phyloP scores from a whole-genome alignment of 2,888 invertebrate genomes.

The Amblyjoppa fuscipennis region DNA sequence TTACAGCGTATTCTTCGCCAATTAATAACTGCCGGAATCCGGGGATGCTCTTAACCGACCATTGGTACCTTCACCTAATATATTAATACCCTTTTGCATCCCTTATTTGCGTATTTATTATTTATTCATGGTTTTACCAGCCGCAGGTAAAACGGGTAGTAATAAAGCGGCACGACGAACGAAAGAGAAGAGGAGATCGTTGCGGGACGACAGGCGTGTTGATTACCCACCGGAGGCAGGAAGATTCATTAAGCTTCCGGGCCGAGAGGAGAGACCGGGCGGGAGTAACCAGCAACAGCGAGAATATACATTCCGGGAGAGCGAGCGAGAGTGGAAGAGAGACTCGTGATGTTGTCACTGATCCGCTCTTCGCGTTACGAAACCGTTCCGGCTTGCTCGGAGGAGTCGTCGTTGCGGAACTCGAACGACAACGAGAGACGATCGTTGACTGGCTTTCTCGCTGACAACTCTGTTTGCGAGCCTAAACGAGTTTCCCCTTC shows the following conservation, averaged over 20 bases:
- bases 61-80: no score
- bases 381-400: slow-evolving; percentile 4
- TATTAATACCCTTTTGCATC: no score
- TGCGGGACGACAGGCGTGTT: slow-evolving; percentile 60
- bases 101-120: neutral
- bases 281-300: slow-evolving; percentile 3
- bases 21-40: no score
- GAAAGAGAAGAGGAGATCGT: slow-evolving; percentile 40
- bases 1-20: no score
- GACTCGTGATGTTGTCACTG: slow-evolving; percentile 31
- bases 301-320: neutral
- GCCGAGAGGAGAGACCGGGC: slow-evolving; percentile 43
- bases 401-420: slow-evolving; percentile 54
- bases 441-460: slow-evolving; percentile 66
- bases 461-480: slow-evolving; percentile 70
- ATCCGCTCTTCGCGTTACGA: slow-evolving; percentile 22
- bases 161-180: slow-evolving; percentile 12
- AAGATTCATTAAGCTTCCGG: slow-evolving; percentile 71
- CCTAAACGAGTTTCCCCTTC: slow-evolving; percentile 66
- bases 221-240: slow-evolving; percentile 69
- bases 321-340: slow-evolving; percentile 17
- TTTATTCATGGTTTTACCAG: neutral
- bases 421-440: slow-evolving; percentile 56
- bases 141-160: slow-evolving; percentile 7
- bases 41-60: no score